A percentile compares a stretch with the other conserved stretches of the same genome.
Conservation (phyloP, 2,113 vertebrate species). For the Peromyscus maniculatus region DNA sequence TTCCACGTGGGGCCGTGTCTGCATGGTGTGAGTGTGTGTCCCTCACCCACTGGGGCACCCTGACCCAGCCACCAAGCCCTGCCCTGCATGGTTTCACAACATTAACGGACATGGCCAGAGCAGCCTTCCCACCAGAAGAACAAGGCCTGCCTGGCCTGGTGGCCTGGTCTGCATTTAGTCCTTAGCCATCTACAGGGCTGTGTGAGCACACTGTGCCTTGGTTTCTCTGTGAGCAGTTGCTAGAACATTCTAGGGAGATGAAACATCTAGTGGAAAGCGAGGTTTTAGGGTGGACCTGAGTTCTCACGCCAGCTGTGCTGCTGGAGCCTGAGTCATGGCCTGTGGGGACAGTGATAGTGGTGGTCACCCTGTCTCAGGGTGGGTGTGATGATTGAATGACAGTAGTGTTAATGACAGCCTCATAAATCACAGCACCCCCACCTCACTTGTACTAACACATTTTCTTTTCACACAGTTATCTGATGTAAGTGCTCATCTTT, state of each 20-base stretch:
- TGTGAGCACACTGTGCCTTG: background rate
- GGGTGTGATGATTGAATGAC: background rate
- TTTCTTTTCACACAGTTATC: background rate
- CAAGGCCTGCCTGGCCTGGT: background rate
- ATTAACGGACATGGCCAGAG: too few species aligned
- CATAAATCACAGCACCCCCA: background rate
- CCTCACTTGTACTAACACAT: background rate
- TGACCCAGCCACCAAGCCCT: too few species aligned
- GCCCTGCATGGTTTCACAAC: too few species aligned
- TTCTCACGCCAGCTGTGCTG: background rate
- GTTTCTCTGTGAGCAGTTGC: background rate
- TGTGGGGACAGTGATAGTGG: background rate
- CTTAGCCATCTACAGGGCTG: background rate
- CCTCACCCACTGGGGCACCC: too few species aligned
- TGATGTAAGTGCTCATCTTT: background rate
- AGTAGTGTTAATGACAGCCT: background rate
- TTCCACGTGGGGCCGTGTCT: too few species aligned
- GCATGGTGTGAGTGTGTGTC: too few species aligned
- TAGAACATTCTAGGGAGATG: background rate
- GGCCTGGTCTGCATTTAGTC: background rate
- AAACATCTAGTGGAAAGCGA: background rate
- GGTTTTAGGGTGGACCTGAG: background rate
- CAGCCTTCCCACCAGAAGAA: background rate
- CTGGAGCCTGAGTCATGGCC: background rate
- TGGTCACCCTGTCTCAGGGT: background rate